These are phyloP conservation scores for Hipparchia semele DNA, from an alignment of 2,888 invertebrate genomes.

Conservation along the genomic window DNA sequence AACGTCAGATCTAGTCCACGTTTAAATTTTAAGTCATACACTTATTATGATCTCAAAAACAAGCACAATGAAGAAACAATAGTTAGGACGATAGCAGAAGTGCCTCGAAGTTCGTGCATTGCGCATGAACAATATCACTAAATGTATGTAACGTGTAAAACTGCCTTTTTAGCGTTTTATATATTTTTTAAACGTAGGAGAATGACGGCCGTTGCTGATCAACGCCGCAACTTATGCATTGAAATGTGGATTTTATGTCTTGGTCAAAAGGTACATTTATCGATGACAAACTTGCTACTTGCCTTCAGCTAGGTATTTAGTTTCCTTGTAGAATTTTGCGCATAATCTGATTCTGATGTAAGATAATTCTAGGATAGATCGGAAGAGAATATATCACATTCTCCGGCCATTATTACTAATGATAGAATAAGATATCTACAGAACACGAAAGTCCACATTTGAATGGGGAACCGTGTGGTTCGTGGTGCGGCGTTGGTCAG, in stretches of 20 bases:
- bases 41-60: slow-evolving; percentile 60
- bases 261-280: neutral
- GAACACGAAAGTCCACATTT: neutral
- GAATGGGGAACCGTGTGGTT: neutral
- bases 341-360: neutral
- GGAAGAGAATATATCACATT: no score
- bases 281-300: neutral
- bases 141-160: slow-evolving; percentile 53
- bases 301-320: no score
- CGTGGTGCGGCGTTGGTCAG: slow-evolving; percentile 1
- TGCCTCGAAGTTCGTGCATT: slow-evolving; percentile 65
- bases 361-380: neutral
- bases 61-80: slow-evolving; percentile 41
- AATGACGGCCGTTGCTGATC: neutral
- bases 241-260: neutral
- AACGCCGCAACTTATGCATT: neutral
- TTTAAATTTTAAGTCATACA: slow-evolving; percentile 45
- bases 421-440: no score
- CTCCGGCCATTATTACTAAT: neutral
- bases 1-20: slow-evolving; percentile 52
- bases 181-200: slow-evolving; percentile 69
- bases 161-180: slow-evolving; percentile 78
- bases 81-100: slow-evolving; percentile 58
- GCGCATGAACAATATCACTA: slow-evolving; percentile 61
- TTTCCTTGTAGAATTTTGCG: no score